Percentiles rank a stretch among this genome's conserved stretches.
Evolutionary conservation across 2,113 vertebrate genomes (phyloP).

Genomic region (Quiscalus mexicanus): DNA sequence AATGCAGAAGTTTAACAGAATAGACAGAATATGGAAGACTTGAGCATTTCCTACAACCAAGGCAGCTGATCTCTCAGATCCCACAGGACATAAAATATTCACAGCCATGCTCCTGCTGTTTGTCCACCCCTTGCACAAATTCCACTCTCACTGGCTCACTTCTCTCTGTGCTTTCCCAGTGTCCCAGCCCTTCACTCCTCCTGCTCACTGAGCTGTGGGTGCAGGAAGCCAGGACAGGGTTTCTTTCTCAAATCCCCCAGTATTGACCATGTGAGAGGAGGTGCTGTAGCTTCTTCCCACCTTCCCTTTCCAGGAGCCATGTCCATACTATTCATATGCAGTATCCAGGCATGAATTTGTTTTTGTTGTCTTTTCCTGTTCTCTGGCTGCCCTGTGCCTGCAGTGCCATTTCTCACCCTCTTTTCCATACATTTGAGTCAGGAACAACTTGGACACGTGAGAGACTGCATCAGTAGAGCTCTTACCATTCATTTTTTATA

Average conservation of each 20-base stretch:
- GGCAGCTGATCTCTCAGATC: background rate
- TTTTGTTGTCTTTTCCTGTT: background rate
- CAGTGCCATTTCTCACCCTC: background rate
- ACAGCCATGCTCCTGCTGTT: background rate
- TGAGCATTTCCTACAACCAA: background rate
- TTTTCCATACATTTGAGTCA: background rate
- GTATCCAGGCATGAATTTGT: fast-evolving
- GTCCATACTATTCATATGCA: fast-evolving
- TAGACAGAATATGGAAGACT: background rate
- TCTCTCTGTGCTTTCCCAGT: background rate
- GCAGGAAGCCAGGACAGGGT: background rate
- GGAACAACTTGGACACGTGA: background rate
- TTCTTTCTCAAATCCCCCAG: background rate
- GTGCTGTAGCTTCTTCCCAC: background rate
- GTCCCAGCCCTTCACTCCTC: background rate
- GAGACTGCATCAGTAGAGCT: background rate
- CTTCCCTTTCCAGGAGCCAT: background rate
- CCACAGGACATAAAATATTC: background rate
- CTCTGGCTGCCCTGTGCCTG: background rate
- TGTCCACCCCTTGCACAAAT: background rate
- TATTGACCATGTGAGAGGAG: background rate
- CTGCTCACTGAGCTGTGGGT: background rate
- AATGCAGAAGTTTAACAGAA: background rate
- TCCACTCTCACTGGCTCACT: background rate
- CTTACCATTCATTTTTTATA: background rate